phyloP scores from a whole-genome alignment of 2,888 invertebrate species.

The Kuschelorhynchus macadamiae region DNA sequence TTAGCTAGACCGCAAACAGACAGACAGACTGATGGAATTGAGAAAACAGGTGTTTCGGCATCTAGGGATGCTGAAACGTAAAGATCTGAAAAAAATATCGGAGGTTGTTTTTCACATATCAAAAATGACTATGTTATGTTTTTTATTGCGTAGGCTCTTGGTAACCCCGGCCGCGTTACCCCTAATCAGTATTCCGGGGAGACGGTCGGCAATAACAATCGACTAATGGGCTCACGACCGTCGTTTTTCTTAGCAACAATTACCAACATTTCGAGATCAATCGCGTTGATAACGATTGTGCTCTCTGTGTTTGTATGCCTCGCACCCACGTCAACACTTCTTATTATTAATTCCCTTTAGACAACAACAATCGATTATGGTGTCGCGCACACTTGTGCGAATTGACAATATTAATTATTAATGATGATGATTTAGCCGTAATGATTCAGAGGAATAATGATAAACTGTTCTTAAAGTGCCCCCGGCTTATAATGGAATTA shows the following conservation, averaged over 20 bases:
- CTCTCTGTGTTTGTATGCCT: constrained; percentile 33
- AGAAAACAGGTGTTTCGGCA: too few relatives aligned
- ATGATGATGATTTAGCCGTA: constrained; percentile 4
- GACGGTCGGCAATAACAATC: constrained; percentile 37
- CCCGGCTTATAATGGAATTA: too few relatives aligned
- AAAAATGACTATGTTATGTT: too few relatives aligned
- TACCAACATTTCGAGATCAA: constrained; percentile 46
- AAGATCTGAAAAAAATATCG: too few relatives aligned
- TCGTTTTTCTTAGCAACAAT: constrained; percentile 45
- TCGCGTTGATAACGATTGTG: constrained; percentile 41
- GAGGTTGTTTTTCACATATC: too few relatives aligned
- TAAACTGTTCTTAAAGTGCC: background rate
- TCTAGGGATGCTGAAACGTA: too few relatives aligned
- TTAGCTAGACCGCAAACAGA: too few relatives aligned
- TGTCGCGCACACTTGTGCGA: constrained; percentile 11
- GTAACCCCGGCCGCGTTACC: too few relatives aligned
- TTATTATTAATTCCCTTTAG: constrained; percentile 41
- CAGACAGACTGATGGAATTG: too few relatives aligned
- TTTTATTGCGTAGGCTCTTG: too few relatives aligned
- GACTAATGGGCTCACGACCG: constrained; percentile 34
- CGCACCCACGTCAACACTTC: constrained; percentile 42
- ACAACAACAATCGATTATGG: constrained; percentile 26
- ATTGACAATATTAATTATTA: constrained; percentile 16
- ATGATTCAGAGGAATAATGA: constrained; percentile 16
- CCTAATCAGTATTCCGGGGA: constrained; percentile 22